Base-by-base conservation (phyloP, 2,888 invertebrate genomes). In the Rhogogaster chlorosoma region DNA sequence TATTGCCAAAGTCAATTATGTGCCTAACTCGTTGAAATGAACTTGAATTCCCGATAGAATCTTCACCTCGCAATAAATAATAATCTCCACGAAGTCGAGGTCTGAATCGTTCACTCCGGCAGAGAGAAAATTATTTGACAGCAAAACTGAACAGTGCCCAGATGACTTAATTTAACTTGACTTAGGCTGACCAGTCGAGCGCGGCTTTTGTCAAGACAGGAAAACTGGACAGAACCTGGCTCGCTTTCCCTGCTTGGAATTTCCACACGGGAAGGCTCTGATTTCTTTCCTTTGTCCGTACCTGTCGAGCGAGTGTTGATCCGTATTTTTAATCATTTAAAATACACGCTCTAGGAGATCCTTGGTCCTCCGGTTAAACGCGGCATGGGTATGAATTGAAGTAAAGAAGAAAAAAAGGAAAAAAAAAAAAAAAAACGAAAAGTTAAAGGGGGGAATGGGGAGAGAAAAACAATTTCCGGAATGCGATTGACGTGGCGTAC, bases 381-480 rank as follows among this genome's bases (percentile, higher is more conserved):
- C 15, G 12, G 12, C n/a, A 38, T 32, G 57, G 61, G 57, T 61
- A 80, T 49, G 26, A 53, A 29, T 26, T 12, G 15, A 29, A 36
- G 29, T 49, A 12, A 45, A n/a, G 4, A n/a, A n/a, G 15, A 15
- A 45, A 15, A 45, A 45, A 15, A 3, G 12, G 12, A 45, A 45
- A 15, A 0, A 45, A 15, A 45, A 45, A 45, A 45, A 15, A 15
- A 9, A 18, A 49, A 29, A 3, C n/a, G n/a, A 26, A 7, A 29
- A n/a, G 38, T 36, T 15, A 9, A 38, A 36, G n/a, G 29, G 29
- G 18, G 45, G 38, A 32, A 64, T 42, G 83, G 10, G 61, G 49
- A 32, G 45, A 82, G 67, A 45, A 42, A 82, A 45, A 70, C 83
- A 83, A 83, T 83, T 83, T 83, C 83, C 83, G 67, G 83, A 67